Conservation (phyloP, 2,797 vertebrate genomes). For the Crenuchus spilurus region DNA sequence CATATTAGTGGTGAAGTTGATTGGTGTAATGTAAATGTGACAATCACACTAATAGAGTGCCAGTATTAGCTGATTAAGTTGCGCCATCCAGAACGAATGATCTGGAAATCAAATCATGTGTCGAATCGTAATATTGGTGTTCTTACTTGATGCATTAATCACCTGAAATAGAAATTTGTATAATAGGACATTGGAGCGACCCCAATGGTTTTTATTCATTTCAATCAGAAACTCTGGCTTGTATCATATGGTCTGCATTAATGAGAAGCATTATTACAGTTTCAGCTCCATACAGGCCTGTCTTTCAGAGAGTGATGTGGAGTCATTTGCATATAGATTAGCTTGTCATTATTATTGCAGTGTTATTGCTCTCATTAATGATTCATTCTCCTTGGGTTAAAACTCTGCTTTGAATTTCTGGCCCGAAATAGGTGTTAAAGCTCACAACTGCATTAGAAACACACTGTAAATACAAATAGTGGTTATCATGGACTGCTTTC, state of each 20-base stretch:
- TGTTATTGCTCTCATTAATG: conserved; percentile 9
- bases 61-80: neutral
- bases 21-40: neutral
- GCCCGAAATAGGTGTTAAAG: neutral
- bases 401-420: conserved; percentile 5
- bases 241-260: conserved; percentile 3
- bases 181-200: neutral
- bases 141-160: neutral
- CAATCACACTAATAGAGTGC: neutral
- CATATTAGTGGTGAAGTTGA: no score
- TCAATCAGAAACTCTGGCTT: neutral
- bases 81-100: neutral
- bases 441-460: neutral
- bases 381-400: neutral
- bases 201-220: neutral
- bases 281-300: neutral
- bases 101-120: neutral
- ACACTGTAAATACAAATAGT: conserved; percentile 1
- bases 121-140: neutral
- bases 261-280: neutral
- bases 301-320: neutral
- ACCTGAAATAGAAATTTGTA: neutral
- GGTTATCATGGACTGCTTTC: no score
- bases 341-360: conserved; percentile 3
- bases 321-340: conserved; percentile 29